Evolutionary conservation across 1,140 invertebrate species (phyloP), one percentile per base, ranked within the genome.

Genomic region (Aethina tumida): DNA sequence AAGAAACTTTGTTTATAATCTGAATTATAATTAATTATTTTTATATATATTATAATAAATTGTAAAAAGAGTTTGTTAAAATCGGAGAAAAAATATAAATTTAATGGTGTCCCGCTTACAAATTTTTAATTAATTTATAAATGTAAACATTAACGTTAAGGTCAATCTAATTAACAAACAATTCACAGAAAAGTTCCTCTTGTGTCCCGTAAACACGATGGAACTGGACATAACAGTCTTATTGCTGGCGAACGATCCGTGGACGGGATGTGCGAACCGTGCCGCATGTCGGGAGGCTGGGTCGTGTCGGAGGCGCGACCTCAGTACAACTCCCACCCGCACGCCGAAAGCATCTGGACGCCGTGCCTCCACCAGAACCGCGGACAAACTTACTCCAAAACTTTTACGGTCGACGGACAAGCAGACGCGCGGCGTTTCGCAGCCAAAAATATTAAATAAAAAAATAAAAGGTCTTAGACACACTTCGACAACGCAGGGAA

Each of bases 261-360:
- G 5, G 14, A 26, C 13, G 24, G 24, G 14, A 26, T 10, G n/a
- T 26, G n/a, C 13, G 24, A 26, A 26, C n/a, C n/a, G n/a, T 26
- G 24, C n/a, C 24, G 14, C 13, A 26, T 26, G 4, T 13, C 24
- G 24, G 14, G 2, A 26, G n/a, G n/a, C n/a, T 13, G 24, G 14
- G 2, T 5, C 24, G 24, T 13, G 14, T 20, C 31, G 14, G 22
- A 33, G 18, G 9, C 31, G 10, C 17, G 31, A 16, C 10, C 32
- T 20, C 29, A 39, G 37, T 39, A 31, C 37, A 39, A 39, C 28
- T 39, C 18, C 24, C 20, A 31, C 1, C 28, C 37, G 37, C 27
- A 20, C 19, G 16, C 20, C 17, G 37, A 24, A 39, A 39, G 32
- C 37, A 39, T 21, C 37, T 39, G 28, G 13, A 13, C n/a, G 10